Evolutionary conservation across 2,797 vertebrate species (phyloP), one percentile per base, ranked within the genome.

Genomic region (Pangasius mekongensis): DNA sequence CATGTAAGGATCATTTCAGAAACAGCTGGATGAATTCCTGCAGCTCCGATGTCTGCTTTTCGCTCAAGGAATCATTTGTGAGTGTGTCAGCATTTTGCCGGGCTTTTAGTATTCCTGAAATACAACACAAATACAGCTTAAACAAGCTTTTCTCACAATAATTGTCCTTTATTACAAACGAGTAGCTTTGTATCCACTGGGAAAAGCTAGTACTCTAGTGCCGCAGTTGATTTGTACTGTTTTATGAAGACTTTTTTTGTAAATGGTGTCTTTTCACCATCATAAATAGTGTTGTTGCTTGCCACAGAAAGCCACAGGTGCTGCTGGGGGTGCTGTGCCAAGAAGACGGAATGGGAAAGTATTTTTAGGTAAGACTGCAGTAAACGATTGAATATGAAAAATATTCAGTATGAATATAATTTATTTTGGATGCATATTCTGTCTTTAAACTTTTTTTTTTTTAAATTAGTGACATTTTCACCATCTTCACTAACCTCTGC

Each of bases 301-400:
- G 92, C 94, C 94, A 88, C 96, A 99, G 99, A 99, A 98, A 96
- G 94, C 97, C 95, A 98, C 97, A 94, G 98, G 98, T 91, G 98
- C 98, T 85, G 97, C 98, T 92, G 98, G 97, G 93, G 98, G 98
- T 74, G 97, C 97, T 91, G 95, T 97, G 92, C 97, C 97, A 91
- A 97, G 97, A 95, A 95, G 97, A 92, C 98, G 96, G 93, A 99
- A 98, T 89, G 96, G 97, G 92, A 98, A 98, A 96, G 95, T 99
- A 89, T 98, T 99, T 96, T 97, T 99, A 95, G 98, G 99, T 99
- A 97, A 95, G 87, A 85, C 30, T 86, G 27, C 64, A 36, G 47
- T 52, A 33, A 3, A 49, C 2, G 2, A 36, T 81, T 0, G 10
- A 27, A 80, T 80, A 80, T 33, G 18, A 78, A 80, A 56, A 8